These are phyloP conservation scores for Clivina fossor DNA, from an alignment of 2,888 invertebrate genomes.

Conservation along the genomic window DNA sequence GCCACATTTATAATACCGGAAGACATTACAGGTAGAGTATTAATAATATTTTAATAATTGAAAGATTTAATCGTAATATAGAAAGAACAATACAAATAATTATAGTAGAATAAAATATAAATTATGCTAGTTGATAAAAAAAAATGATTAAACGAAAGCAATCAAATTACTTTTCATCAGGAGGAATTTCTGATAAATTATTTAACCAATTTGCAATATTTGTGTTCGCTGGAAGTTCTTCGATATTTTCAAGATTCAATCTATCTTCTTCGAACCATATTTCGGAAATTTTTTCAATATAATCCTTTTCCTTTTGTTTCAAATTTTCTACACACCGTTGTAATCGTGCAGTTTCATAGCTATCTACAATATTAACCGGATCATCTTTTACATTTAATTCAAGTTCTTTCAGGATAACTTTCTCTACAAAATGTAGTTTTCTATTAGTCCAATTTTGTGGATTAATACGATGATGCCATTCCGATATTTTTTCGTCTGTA, in stretches of 20 bases:
- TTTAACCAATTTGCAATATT: constrained; percentile 29
- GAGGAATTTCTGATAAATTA: background rate
- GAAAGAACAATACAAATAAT: too few relatives aligned
- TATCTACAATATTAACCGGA: background rate
- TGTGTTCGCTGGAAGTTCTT: constrained; percentile 30
- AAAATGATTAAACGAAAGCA: background rate
- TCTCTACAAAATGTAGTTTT: constrained; percentile 3
- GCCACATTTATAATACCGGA: too few relatives aligned
- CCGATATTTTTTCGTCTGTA: constrained; percentile 47
- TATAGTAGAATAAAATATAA: too few relatives aligned
- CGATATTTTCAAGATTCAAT: constrained; percentile 17
- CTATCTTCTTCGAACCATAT: constrained; percentile 35
- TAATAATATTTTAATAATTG: too few relatives aligned
- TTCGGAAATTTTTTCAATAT: constrained; percentile 27
- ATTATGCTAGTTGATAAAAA: too few relatives aligned
- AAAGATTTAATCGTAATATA: too few relatives aligned
- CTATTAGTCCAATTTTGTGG: background rate
- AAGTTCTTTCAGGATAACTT: constrained; percentile 15
- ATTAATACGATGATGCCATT: constrained; percentile 46
- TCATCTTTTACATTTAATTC: background rate
- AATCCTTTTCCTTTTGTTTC: constrained; percentile 2
- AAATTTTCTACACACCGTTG: constrained; percentile 2
- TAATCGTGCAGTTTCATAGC: background rate
- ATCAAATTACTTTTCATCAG: background rate
- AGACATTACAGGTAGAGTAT: too few relatives aligned